These are phyloP conservation scores for Drosophila austrosaltans DNA, from an alignment of 2,888 invertebrate genomes.

Conservation along the genomic window DNA sequence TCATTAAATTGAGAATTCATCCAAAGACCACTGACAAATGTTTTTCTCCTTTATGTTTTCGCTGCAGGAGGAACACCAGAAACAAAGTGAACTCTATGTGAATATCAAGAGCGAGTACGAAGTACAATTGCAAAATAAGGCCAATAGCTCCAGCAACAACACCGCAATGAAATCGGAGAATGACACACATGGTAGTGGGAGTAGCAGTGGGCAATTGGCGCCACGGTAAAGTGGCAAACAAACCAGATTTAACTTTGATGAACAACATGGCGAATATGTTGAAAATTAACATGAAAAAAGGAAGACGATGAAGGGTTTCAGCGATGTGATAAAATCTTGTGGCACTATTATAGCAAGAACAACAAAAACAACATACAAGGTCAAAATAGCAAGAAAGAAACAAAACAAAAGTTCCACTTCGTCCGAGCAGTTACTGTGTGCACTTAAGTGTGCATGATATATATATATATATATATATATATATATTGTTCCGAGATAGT, in stretches of 20 bases:
- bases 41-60: neutral
- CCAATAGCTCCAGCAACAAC: conserved; percentile 19
- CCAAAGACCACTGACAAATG: neutral
- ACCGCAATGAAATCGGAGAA: conserved; percentile 42
- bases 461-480: neutral
- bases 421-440: neutral
- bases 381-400: conserved; percentile 4
- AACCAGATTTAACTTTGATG: neutral
- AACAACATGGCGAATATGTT: too few relatives aligned
- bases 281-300: neutral
- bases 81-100: conserved; percentile 81
- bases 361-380: neutral
- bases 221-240: conserved; percentile 14
- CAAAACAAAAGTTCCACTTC: conserved; percentile 2
- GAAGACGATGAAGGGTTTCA: conserved; percentile 42
- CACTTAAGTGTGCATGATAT: too few relatives aligned
- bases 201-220: neutral
- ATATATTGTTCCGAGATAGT: neutral
- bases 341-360: conserved; percentile 25
- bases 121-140: conserved; percentile 74
- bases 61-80: conserved; percentile 82
- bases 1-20: too few relatives aligned
- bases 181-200: conserved; percentile 14
- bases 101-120: conserved; percentile 81
- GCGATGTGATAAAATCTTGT: conserved; percentile 47